Conservation (phyloP, 35 echinoderm and acorn worm genomes). For the Chiridota heheva region DNA sequence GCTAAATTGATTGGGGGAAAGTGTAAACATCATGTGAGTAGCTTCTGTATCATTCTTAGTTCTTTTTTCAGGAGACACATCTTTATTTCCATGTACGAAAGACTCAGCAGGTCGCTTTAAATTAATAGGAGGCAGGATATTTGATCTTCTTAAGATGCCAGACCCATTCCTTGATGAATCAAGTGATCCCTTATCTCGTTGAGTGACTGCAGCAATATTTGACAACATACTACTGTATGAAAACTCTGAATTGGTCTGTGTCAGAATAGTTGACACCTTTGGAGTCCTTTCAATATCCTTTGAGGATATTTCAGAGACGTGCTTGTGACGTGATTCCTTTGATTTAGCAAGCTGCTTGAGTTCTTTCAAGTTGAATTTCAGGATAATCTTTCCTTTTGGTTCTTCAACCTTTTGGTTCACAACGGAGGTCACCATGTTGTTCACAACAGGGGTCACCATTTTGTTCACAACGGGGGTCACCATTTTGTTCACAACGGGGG, state of each 20-base stretch:
- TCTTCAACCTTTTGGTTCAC: no score
- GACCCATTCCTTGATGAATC: background rate
- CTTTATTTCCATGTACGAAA: background rate
- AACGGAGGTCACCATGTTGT: no score
- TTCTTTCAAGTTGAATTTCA: conserved; percentile 44
- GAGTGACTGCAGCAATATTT: conserved; percentile 82
- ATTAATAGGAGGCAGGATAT: conserved; percentile 10
- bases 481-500: no score
- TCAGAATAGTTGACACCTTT: conserved; percentile 19
- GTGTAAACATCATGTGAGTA: no score
- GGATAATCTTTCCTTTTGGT: conserved; percentile 38
- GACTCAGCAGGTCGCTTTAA: conserved; percentile 29
- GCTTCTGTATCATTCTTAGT: conserved; percentile 10
- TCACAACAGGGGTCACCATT: no score
- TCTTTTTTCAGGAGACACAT: conserved; percentile 4
- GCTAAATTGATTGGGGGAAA: background rate
- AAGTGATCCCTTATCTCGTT: conserved; percentile 51
- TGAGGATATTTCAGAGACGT: conserved; percentile 19
- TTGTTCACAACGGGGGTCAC: no score
- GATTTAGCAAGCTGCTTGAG: conserved; percentile 15
- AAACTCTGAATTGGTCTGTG: conserved; percentile 31
- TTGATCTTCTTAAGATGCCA: conserved; percentile 6
- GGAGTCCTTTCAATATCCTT: background rate
- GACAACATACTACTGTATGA: conserved; percentile 79
- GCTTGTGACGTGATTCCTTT: background rate